These are phyloP conservation scores for Triops longicaudatus DNA, from an alignment of 1,140 invertebrate species.

Conservation along the genomic window DNA sequence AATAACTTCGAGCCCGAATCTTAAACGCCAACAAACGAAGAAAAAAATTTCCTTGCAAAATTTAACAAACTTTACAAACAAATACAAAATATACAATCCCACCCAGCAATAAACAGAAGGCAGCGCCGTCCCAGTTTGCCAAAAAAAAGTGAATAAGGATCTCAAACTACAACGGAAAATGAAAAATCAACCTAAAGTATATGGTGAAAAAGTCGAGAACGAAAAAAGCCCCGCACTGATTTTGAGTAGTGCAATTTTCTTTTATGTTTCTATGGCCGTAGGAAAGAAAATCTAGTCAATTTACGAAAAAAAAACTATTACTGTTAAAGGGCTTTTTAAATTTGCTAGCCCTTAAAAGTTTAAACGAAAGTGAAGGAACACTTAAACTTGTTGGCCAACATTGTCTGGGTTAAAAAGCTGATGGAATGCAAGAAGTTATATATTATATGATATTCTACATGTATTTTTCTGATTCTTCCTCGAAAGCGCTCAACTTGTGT, in stretches of 20 bases:
- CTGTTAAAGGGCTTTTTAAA: not conserved
- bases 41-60: not conserved
- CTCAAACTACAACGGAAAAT: not conserved
- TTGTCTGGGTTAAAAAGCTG: not conserved
- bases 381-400: conserved; percentile 14
- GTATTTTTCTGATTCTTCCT: conserved; percentile 15
- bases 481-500: conserved; percentile 6
- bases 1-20: not conserved
- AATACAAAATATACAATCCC: not conserved
- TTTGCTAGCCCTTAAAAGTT: conserved; percentile 3
- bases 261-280: not conserved
- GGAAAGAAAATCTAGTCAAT: not conserved
- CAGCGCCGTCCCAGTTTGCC: not conserved
- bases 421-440: not conserved
- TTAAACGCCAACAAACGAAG: not conserved
- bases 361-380: too few relatives aligned
- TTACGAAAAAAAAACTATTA: not conserved
- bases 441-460: conserved; percentile 14
- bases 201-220: not conserved
- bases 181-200: not conserved
- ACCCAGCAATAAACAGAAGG: conserved; percentile 6
- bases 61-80: too few relatives aligned
- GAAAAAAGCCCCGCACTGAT: not conserved
- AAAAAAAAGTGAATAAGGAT: not conserved
- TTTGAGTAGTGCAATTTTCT: not conserved